phyloP scores from a whole-genome alignment of 1,140 invertebrate genomes.

The Drosophila melanogaster region Release_6_plus_ISO1_MT NT_033777.3:23375501-23376000 shows the following conservation, averaged over 20 bases:
- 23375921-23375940: slow-evolving; percentile 60
- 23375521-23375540: slow-evolving; percentile 61
- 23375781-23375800: slow-evolving; percentile 1
- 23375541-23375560: slow-evolving; percentile 22
- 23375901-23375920: slow-evolving; percentile 18
- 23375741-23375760: slow-evolving; percentile 73
- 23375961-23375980: slow-evolving; percentile 42
- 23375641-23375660: slow-evolving; percentile 78
- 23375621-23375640: slow-evolving; percentile 83
- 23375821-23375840: slow-evolving; percentile 28
- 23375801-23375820: slow-evolving; percentile 5
- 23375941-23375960: slow-evolving; percentile 80
- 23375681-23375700: slow-evolving; percentile 59
- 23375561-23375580: slow-evolving; percentile 66
- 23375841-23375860: slow-evolving; percentile 77
- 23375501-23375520: slow-evolving; percentile 59
- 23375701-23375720: slow-evolving; percentile 72
- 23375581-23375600: slow-evolving; percentile 62
- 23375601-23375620: slow-evolving; percentile 78
- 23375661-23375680: slow-evolving; percentile 64
- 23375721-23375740: slow-evolving; percentile 57
- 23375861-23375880: slow-evolving; percentile 63
- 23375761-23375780: background rate
- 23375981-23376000: slow-evolving; percentile 14
- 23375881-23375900: slow-evolving; percentile 35